Evolutionary conservation across 2,888 invertebrate genomes (phyloP).

Genomic region (Blastobasis adustella): DNA sequence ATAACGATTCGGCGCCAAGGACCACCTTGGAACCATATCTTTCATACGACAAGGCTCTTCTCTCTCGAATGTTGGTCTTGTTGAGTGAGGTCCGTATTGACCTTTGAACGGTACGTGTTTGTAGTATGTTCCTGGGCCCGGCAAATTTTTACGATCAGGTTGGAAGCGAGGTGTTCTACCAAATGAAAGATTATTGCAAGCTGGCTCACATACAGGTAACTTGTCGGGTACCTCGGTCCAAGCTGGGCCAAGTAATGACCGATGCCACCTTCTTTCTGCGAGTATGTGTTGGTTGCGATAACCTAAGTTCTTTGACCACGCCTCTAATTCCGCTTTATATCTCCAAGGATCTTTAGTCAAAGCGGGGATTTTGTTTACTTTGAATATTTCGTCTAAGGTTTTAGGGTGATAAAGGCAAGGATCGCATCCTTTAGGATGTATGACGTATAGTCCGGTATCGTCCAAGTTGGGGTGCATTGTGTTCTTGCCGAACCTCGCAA

Average conservation of each 20-base stretch:
- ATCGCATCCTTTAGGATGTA: conserved; percentile 38
- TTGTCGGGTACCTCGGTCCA: conserved; percentile 37
- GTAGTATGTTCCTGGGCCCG: conserved; percentile 57
- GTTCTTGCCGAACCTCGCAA: conserved; percentile 40
- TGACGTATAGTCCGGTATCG: conserved; percentile 36
- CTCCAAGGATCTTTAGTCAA: conserved; percentile 49
- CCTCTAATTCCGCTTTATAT: conserved; percentile 52
- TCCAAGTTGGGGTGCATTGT: conserved; percentile 50
- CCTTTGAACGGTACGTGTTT: conserved; percentile 39
- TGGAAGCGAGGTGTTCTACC: conserved; percentile 40
- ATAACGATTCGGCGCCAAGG: conserved; percentile 55
- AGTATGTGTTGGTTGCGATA: conserved; percentile 54
- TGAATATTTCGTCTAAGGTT: conserved; percentile 31
- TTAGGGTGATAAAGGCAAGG: conserved; percentile 49
- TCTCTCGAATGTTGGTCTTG: conserved; percentile 43
- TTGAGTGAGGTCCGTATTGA: conserved; percentile 49
- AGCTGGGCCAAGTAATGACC: conserved; percentile 47
- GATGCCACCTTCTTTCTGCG: conserved; percentile 32
- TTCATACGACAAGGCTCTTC: conserved; percentile 54
- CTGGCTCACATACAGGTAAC: conserved; percentile 23
- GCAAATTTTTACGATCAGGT: conserved; percentile 21
- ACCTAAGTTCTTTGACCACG: conserved; percentile 56
- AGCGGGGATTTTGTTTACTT: conserved; percentile 28
- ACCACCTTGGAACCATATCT: conserved; percentile 39
- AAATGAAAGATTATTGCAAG: conserved; percentile 49